These are phyloP conservation scores for Muscicapa comitata DNA, from an alignment of 2,797 vertebrate genomes.

Conservation along the genomic window DNA sequence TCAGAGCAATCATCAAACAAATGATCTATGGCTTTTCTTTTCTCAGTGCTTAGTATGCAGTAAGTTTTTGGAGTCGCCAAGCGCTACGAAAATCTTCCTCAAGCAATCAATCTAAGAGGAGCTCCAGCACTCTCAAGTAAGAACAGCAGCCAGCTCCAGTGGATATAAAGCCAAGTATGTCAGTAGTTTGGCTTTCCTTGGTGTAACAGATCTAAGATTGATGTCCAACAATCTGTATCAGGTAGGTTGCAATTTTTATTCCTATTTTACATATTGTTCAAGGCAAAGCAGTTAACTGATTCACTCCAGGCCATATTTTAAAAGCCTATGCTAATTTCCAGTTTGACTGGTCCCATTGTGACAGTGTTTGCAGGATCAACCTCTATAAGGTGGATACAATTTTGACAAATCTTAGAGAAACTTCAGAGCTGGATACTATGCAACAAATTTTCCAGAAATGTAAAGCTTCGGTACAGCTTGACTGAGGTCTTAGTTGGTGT, in stretches of 20 bases:
- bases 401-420: neutral
- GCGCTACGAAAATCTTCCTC: neutral
- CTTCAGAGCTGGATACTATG: neutral
- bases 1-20: neutral
- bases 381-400: neutral
- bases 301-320: neutral
- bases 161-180: neutral
- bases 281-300: neutral
- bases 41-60: neutral
- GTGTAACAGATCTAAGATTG: neutral
- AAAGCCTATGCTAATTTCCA: neutral
- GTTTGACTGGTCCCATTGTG: neutral
- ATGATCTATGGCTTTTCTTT: neutral
- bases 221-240: neutral
- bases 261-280: neutral
- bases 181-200: neutral
- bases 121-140: neutral
- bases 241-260: neutral
- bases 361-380: neutral
- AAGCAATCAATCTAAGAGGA: neutral
- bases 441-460: neutral
- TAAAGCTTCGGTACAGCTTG: neutral
- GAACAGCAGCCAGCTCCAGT: neutral
- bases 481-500: neutral
- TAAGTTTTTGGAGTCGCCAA: neutral